Percentiles rank a stretch among this genome's conserved stretches.
These are phyloP conservation scores for Asteroscopus sphinx DNA, from an alignment of 2,888 invertebrate genomes.

Conservation along the genomic window DNA sequence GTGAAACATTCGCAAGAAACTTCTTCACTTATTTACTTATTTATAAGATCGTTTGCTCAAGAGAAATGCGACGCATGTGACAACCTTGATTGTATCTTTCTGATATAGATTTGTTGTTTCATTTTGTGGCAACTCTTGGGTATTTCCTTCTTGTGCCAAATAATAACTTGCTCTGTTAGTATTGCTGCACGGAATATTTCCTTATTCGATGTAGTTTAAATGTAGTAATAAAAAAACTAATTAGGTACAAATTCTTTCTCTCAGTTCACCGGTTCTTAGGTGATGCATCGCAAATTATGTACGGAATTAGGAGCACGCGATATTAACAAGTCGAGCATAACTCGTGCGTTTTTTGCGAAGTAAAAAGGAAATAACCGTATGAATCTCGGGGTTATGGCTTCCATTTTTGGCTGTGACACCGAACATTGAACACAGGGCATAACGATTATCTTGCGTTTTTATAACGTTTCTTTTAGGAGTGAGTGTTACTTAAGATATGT, in stretches of 20 bases:
- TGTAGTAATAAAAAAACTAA: too few relatives aligned
- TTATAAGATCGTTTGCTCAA: slow-evolving; percentile 2
- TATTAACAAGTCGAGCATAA: slow-evolving; percentile 23
- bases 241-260: not conserved
- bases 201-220: slow-evolving; percentile 11
- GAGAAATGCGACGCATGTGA: slow-evolving; percentile 22
- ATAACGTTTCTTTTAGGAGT: slow-evolving; percentile 1
- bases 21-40: not conserved
- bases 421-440: slow-evolving; percentile 4
- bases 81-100: slow-evolving; percentile 10
- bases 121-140: not conserved
- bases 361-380: slow-evolving; percentile 13
- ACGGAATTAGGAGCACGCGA: slow-evolving; percentile 21
- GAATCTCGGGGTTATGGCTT: slow-evolving; percentile 1
- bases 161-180: not conserved
- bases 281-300: slow-evolving; percentile 21
- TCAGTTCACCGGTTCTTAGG: slow-evolving; percentile 17
- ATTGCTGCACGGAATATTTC: not conserved
- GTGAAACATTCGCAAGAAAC: slow-evolving; percentile 26
- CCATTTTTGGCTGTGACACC: slow-evolving; percentile 14
- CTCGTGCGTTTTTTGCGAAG: slow-evolving; percentile 10
- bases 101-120: not conserved
- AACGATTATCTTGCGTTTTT: slow-evolving; percentile 15
- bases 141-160: not conserved
- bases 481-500: not conserved